A percentile compares a stretch with the other conserved stretches of the same genome.
These are phyloP conservation scores for Corapipo altera DNA, from an alignment of 2,113 vertebrate genomes.

Conservation along the genomic window DNA sequence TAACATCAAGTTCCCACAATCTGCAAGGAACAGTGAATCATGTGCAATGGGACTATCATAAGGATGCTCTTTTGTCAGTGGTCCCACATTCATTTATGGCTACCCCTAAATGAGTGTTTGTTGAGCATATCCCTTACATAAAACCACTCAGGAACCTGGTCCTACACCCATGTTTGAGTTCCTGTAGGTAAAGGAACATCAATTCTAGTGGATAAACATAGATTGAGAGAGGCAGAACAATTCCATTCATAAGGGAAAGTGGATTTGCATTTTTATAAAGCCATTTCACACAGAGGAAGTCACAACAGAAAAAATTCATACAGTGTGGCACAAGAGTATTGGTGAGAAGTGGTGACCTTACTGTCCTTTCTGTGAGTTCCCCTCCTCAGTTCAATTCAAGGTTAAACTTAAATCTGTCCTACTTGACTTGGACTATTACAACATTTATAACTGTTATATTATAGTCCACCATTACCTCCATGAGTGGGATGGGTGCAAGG, in stretches of 20 bases:
- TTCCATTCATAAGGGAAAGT: not conserved
- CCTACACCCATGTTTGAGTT: not conserved
- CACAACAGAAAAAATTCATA: fast-evolving
- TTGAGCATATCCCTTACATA: not conserved
- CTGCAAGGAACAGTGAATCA: not conserved
- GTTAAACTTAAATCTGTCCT: not conserved
- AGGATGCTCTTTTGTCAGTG: not conserved
- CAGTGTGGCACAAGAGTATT: not conserved
- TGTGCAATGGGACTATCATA: fast-evolving
- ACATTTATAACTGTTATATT: not conserved
- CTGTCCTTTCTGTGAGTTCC: not conserved
- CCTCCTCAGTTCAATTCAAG: not conserved
- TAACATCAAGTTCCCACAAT: not conserved
- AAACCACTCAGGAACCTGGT: not conserved
- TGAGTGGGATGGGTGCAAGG: not conserved
- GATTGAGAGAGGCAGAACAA: not conserved
- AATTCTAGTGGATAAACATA: not conserved
- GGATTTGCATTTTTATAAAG: not conserved
- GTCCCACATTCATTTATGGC: not conserved
- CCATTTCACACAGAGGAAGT: not conserved
- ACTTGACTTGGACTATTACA: not conserved
- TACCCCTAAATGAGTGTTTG: not conserved
- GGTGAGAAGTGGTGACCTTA: not conserved
- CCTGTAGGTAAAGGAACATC: fast-evolving
- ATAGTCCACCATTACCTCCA: not conserved